phyloP scores from a whole-genome alignment of 2,113 vertebrate genomes.

The Oreotrochilus melanogaster region DNA sequence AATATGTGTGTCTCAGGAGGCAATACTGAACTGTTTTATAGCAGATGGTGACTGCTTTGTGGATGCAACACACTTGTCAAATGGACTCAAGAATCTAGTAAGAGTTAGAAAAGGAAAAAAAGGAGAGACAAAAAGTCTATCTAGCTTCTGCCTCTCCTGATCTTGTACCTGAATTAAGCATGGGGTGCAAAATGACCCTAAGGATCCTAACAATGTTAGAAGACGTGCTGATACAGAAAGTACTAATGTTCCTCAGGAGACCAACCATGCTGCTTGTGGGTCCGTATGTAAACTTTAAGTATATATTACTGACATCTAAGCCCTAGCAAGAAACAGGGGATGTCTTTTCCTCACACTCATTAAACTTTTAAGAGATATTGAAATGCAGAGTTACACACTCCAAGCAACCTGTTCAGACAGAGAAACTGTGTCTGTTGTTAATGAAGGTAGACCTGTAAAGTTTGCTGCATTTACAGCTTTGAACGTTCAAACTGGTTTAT shows the following conservation, averaged over 20 bases:
- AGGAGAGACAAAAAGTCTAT: background rate
- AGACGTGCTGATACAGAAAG: background rate
- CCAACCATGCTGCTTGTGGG: rapidly evolving
- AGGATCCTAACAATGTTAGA: background rate
- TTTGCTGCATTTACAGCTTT: background rate
- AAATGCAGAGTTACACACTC: background rate
- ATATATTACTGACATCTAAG: background rate
- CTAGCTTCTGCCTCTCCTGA: background rate
- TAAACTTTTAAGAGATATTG: background rate
- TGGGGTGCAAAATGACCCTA: background rate
- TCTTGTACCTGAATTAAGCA: background rate
- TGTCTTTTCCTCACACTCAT: background rate
- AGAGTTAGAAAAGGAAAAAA: background rate
- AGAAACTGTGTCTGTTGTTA: background rate
- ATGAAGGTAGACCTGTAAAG: background rate
- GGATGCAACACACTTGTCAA: background rate
- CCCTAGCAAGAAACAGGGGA: background rate
- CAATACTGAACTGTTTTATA: background rate
- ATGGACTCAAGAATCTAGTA: background rate
- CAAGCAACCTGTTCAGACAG: background rate
- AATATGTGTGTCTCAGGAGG: background rate
- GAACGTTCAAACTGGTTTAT: background rate
- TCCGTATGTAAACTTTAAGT: background rate
- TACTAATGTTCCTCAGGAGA: background rate
- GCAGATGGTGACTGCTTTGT: background rate